phyloP scores from a whole-genome alignment of 2,113 vertebrate species.

The Petromus typicus region DNA sequence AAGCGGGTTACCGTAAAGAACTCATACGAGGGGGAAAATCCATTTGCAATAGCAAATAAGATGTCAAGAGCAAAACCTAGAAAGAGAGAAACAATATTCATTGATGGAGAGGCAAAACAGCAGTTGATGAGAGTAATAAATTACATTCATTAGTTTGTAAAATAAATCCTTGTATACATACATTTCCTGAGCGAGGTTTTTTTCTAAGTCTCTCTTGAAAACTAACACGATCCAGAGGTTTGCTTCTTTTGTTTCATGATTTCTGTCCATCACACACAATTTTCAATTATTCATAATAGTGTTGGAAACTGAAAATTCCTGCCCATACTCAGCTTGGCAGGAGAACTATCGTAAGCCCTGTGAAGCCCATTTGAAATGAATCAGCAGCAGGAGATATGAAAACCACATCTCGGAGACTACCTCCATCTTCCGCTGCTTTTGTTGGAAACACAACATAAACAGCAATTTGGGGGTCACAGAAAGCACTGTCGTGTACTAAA shows the following conservation, averaged over 20 bases:
- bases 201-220: slow-evolving; percentile 17
- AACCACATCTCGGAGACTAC: neutral
- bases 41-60: slow-evolving; percentile 89
- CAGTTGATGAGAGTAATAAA: slow-evolving; percentile 38
- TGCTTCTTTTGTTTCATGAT: slow-evolving; percentile 30
- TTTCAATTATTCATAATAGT: slow-evolving; percentile 28
- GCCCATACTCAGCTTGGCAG: neutral
- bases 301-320: slow-evolving; percentile 1
- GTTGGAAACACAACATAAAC: neutral
- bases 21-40: slow-evolving; percentile 88
- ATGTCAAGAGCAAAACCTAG: slow-evolving; percentile 90
- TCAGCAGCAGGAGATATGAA: neutral
- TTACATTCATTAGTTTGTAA: neutral
- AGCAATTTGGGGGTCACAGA: neutral
- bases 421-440: neutral
- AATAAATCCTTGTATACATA: slow-evolving; percentile 14
- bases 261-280: neutral
- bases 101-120: slow-evolving; percentile 43
- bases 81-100: slow-evolving; percentile 66
- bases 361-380: neutral
- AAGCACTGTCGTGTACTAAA: neutral
- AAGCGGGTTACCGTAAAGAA: slow-evolving; percentile 89
- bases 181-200: slow-evolving; percentile 30
- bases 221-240: neutral
- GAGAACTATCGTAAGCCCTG: neutral